A percentile compares a stretch with the other conserved stretches of the same genome.
Conservation (phyloP, 2,113 vertebrate genomes). For the Megaptera novaeangliae region DNA sequence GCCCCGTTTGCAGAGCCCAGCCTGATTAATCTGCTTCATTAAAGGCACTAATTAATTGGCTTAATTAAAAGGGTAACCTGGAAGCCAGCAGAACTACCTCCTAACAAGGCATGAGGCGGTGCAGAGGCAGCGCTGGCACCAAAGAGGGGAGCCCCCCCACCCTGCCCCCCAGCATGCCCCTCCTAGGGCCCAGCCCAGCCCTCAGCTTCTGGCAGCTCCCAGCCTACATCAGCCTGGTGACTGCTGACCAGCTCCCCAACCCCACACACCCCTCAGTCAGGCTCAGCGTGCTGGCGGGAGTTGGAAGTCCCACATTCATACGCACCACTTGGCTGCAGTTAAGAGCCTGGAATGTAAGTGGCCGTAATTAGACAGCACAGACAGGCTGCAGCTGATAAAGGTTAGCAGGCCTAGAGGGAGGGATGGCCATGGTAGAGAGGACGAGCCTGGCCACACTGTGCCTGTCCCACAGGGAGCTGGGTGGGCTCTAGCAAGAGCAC, state of each 20-base stretch:
- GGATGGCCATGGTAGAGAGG: background rate
- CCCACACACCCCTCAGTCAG: background rate
- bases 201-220: background rate
- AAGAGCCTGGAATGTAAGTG: background rate
- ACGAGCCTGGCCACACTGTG: rapidly evolving
- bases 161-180: background rate
- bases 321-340: background rate
- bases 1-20: conserved; percentile 20
- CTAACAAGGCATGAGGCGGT: background rate
- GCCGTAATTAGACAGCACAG: background rate
- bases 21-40: conserved; percentile 73
- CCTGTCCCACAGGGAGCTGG: background rate
- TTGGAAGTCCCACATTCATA: background rate
- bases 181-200: background rate
- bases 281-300: background rate
- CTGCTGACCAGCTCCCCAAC: background rate
- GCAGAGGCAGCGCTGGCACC: background rate
- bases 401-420: background rate
- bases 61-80: conserved; percentile 74
- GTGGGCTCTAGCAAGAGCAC: background rate
- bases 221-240: background rate
- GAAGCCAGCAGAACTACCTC: conserved; percentile 44
- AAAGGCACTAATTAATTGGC: conserved; percentile 74
- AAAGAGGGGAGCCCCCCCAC: background rate
- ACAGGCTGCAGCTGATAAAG: background rate